phyloP scores from a whole-genome alignment of 2,888 invertebrate genomes.

The Hirtodrosophila histrioides region DNA sequence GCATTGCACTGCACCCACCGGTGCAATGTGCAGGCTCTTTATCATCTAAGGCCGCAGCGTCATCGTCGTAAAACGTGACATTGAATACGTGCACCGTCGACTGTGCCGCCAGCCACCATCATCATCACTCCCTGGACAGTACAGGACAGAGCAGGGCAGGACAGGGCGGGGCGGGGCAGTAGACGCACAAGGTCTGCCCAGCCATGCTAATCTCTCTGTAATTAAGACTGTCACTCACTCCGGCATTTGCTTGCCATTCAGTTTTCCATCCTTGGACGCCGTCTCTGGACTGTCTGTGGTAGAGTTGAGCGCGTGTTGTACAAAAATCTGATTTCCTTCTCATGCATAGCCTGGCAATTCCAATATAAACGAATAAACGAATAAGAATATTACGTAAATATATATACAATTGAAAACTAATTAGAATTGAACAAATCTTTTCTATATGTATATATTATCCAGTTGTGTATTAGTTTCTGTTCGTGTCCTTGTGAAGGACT shows the following conservation, averaged over 20 bases:
- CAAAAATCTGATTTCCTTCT: no score
- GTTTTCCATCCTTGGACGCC: conserved; percentile 22
- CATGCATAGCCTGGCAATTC: no score
- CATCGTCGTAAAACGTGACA: conserved; percentile 63
- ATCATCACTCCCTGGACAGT: no score
- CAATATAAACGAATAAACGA: no score
- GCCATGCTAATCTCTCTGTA: conserved; percentile 70
- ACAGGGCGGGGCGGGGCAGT: no score
- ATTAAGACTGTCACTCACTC: conserved; percentile 76
- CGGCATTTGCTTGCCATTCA: conserved; percentile 46
- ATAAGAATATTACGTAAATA: no score
- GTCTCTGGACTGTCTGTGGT: neutral
- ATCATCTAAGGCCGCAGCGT: conserved; percentile 38
- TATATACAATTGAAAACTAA: no score
- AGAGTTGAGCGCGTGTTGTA: neutral
- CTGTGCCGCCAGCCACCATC: conserved; percentile 15
- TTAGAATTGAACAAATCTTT: no score
- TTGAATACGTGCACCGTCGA: conserved; percentile 56
- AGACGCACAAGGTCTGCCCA: conserved; percentile 9
- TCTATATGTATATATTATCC: no score
- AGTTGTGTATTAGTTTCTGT: no score
- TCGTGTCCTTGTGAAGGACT: no score
- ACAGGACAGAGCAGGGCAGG: no score
- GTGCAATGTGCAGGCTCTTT: conserved; percentile 28
- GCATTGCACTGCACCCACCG: conserved; percentile 39